phyloP scores from a whole-genome alignment of 2,888 invertebrate species.

The Seira musarum region DNA sequence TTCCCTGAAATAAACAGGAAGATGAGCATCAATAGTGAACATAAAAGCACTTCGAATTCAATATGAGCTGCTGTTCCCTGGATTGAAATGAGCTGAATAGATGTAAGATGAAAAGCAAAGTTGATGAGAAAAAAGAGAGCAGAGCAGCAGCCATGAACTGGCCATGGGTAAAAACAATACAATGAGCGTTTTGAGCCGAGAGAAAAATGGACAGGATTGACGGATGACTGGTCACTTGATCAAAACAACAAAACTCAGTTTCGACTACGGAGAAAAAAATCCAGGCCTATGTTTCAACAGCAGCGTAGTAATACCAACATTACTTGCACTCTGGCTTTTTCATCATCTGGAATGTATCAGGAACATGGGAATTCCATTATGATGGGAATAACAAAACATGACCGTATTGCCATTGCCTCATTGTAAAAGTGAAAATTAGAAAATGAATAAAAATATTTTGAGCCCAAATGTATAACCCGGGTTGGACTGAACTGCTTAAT shows the following conservation, averaged over 20 bases:
- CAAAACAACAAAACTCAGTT: slow-evolving; percentile 26
- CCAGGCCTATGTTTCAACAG: too few relatives aligned
- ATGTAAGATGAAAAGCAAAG: background rate
- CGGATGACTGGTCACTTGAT: slow-evolving; percentile 59
- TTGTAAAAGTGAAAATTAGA: background rate
- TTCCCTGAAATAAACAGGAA: background rate
- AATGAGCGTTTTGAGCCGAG: slow-evolving; percentile 15
- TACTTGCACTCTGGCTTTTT: slow-evolving; percentile 15
- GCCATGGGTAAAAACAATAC: slow-evolving; percentile 28
- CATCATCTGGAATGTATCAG: slow-evolving; percentile 24
- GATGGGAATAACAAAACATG: background rate
- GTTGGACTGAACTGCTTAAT: too few relatives aligned
- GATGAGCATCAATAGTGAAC: background rate
- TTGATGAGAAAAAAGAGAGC: slow-evolving; percentile 25
- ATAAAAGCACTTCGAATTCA: background rate
- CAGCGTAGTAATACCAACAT: slow-evolving; percentile 13
- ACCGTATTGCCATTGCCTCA: background rate
- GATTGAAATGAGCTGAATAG: too few relatives aligned
- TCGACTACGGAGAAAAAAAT: slow-evolving; percentile 7
- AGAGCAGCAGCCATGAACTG: too few relatives aligned
- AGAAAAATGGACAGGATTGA: slow-evolving; percentile 51
- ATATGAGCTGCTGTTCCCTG: too few relatives aligned
- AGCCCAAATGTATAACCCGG: too few relatives aligned
- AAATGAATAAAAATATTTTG: background rate
- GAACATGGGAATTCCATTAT: slow-evolving; percentile 56